Percentiles rank a stretch among this genome's conserved stretches.
phyloP scores from a whole-genome alignment of 1,140 invertebrate species.

The Lucilia cuprina region DNA sequence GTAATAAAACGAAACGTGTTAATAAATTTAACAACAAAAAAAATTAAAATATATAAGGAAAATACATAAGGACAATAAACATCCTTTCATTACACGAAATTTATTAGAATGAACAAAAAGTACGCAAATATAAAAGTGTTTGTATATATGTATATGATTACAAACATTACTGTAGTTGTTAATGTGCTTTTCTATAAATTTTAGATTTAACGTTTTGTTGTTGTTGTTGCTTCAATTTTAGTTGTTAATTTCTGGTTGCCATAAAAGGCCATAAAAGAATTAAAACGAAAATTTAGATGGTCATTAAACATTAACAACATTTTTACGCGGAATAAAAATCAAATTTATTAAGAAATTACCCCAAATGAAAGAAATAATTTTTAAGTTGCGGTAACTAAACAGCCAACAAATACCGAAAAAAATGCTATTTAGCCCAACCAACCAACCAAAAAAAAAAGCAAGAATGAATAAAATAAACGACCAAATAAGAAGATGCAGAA shows the following conservation, averaged over 20 bases:
- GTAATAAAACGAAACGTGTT: background rate
- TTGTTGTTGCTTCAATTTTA: background rate
- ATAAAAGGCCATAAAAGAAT: constrained; percentile 31
- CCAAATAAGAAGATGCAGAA: background rate
- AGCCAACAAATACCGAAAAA: too few relatives aligned
- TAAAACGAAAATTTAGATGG: constrained; percentile 31
- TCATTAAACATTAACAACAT: constrained; percentile 31
- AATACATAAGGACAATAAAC: too few relatives aligned
- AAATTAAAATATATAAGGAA: background rate
- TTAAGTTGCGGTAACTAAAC: background rate
- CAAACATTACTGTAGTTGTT: background rate
- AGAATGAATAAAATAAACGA: background rate
- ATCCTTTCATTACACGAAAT: background rate
- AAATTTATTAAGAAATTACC: constrained; percentile 32
- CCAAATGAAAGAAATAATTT: constrained; percentile 20
- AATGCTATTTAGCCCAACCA: background rate
- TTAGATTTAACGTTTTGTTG: background rate
- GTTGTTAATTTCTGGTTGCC: constrained; percentile 1
- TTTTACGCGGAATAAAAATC: constrained; percentile 21
- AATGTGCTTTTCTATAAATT: background rate
- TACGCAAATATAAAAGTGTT: background rate
- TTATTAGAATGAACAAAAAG: background rate
- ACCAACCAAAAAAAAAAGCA: too few relatives aligned
- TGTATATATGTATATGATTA: background rate
- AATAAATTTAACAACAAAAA: background rate